Conservation (phyloP, 1,140 invertebrate species). For the Tyrophagus putrescentiae region DNA sequence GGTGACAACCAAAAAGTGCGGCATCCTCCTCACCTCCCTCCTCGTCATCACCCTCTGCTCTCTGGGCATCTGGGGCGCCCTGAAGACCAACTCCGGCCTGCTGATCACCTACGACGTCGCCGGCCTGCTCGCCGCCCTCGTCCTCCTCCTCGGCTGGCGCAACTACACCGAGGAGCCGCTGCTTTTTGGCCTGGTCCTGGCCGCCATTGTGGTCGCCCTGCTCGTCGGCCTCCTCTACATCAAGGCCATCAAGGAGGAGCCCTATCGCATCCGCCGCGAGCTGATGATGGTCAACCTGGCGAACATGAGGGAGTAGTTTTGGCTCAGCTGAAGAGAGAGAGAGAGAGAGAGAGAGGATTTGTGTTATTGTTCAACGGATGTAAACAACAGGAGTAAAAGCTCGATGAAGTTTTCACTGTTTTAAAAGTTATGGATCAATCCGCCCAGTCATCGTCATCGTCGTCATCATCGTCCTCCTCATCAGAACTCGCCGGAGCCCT, state of each 20-base stretch:
- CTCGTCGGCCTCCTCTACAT: background rate
- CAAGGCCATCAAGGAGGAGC: slow-evolving; percentile 2
- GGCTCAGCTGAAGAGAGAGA: background rate
- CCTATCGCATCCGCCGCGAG: background rate
- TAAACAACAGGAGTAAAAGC: too few relatives aligned
- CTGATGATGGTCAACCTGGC: background rate
- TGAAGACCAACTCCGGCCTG: background rate
- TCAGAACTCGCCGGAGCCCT: background rate
- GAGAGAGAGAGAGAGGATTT: background rate
- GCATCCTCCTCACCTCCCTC: background rate
- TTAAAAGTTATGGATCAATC: background rate
- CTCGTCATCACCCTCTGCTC: background rate
- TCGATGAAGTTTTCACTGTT: too few relatives aligned
- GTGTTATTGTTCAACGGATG: too few relatives aligned
- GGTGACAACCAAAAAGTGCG: background rate
- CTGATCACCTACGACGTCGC: background rate
- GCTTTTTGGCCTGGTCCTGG: background rate
- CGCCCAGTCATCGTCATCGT: background rate
- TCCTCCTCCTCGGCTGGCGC: background rate
- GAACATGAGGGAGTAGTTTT: background rate
- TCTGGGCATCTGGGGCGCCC: background rate
- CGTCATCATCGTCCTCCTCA: background rate
- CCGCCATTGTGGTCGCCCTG: background rate
- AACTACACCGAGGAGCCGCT: background rate
- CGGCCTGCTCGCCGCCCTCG: background rate